Evolutionary conservation across 2,888 invertebrate genomes (phyloP).

Genomic region (Orchesellides sinensis): DNA sequence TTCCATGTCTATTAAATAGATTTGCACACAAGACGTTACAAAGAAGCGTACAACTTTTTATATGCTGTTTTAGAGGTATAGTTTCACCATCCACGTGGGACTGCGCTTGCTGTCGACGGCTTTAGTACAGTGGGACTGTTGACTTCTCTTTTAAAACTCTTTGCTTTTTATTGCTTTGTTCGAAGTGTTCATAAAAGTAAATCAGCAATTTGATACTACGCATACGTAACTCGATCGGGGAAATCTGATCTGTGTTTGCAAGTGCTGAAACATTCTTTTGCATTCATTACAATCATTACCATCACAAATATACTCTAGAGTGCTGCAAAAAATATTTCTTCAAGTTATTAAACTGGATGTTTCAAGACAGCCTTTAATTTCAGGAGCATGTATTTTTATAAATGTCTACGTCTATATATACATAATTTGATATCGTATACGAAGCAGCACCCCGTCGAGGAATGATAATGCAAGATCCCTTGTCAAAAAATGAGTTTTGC

Average conservation of each 20-base stretch:
- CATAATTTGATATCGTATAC: slow-evolving; percentile 8
- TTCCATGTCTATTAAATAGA: too few relatives aligned
- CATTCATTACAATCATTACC: slow-evolving; percentile 39
- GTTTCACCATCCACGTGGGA: slow-evolving; percentile 31
- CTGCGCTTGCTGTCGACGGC: neutral
- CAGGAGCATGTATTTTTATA: neutral
- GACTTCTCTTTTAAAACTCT: neutral
- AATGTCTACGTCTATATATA: too few relatives aligned
- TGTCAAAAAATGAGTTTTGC: slow-evolving; percentile 50
- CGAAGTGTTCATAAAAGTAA: slow-evolving; percentile 34
- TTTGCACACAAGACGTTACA: slow-evolving; percentile 20
- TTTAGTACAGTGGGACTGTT: neutral
- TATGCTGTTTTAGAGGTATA: neutral
- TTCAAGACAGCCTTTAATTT: slow-evolving; percentile 3
- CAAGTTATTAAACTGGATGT: slow-evolving; percentile 11
- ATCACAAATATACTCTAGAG: neutral
- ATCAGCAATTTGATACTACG: slow-evolving; percentile 38
- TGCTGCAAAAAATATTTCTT: slow-evolving; percentile 1
- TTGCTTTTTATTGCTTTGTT: slow-evolving; percentile 7
- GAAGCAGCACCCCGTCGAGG: slow-evolving; percentile 45
- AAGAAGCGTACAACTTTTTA: neutral
- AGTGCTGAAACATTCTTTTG: slow-evolving; percentile 37
- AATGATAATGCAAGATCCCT: slow-evolving; percentile 29
- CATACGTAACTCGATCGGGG: slow-evolving; percentile 32
- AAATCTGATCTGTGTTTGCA: slow-evolving; percentile 45